Evolutionary conservation across 2,797 vertebrate genomes (phyloP), one percentile per base, ranked within the genome.

Genomic region (Uromys caudimaculatus): DNA sequence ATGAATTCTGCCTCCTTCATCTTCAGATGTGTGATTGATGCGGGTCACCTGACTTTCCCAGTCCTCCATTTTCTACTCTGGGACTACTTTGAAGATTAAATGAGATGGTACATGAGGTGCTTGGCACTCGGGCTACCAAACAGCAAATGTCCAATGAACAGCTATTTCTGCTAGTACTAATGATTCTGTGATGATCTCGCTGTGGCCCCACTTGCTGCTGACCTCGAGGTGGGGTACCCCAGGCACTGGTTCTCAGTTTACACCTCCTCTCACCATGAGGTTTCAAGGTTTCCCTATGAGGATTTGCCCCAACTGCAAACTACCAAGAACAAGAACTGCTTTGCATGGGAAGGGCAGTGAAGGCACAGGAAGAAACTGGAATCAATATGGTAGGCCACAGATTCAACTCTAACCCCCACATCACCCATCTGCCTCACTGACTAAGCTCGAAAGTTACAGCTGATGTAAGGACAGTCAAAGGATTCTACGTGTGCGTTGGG

Each of bases 381-480:
- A 88, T 77, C 85, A 44, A 82, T 50, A 62, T 16, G 54, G 54
- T 32, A 62, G 76, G 44, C 58, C 82, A 86, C 23, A 29, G 41
- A 79, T 50, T 82, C 58, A 93, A 79, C 69, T 73, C 86, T 69
- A 50, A 73, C 16, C 87, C 58, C 47, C 54, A 58, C 10, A 3
- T 73, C 24, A 76, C 29, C 81, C 54, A 56, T 64, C 24, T 86
- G 89, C 82, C 81, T 97, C 82, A 76, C 21, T 76, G 67, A 90
- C 24, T 93, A 89, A 78, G 87, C 44, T 94, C 85, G 90, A 17
- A 78, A 2, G 62, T 2, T 5, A 90, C 23, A 95, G 76, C 73
- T 76, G 88, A 93, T 32, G 19, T 67, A 94, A 96, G 11, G 52
- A 58, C 13, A 67, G 78, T 56, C 93, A 94, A 75, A 90, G 44